phyloP scores from a whole-genome alignment of 2,888 invertebrate genomes.

The Gandaritis pyraliata region DNA sequence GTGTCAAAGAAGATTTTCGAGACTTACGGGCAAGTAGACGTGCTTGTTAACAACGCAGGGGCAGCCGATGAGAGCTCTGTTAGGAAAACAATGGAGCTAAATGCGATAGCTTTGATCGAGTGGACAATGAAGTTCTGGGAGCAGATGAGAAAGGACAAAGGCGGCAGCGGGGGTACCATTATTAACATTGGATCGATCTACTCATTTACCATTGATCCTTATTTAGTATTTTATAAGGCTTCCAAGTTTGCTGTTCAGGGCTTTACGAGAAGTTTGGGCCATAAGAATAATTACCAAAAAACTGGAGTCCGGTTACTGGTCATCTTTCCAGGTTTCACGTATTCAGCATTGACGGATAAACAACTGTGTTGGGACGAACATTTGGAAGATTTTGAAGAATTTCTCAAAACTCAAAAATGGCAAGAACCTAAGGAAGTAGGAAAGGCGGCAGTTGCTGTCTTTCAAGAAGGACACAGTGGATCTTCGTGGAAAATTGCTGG shows the following conservation, averaged over 20 bases:
- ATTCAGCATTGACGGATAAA: constrained; percentile 14
- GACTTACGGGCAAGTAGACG: constrained; percentile 58
- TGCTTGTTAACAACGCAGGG: constrained; percentile 69
- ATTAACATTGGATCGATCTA: constrained; percentile 85
- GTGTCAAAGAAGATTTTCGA: constrained; percentile 54
- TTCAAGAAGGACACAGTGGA: constrained; percentile 61
- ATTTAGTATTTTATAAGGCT: constrained; percentile 81
- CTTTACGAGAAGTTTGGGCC: constrained; percentile 68
- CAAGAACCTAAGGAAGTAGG: constrained; percentile 28
- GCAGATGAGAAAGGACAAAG: constrained; percentile 79
- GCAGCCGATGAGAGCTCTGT: constrained; percentile 45
- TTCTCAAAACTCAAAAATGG: constrained; percentile 17
- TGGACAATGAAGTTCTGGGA: constrained; percentile 69
- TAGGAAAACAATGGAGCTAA: constrained; percentile 53
- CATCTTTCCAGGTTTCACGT: constrained; percentile 43
- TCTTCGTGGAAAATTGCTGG: constrained; percentile 74
- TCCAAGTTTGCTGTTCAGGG: constrained; percentile 82
- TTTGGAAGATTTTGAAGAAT: constrained; percentile 14
- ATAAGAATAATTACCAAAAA: constrained; percentile 62
- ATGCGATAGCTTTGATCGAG: constrained; percentile 52
- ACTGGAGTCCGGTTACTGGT: constrained; percentile 74
- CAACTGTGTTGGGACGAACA: constrained; percentile 33
- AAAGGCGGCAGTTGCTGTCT: constrained; percentile 30
- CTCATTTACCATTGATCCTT: constrained; percentile 74
- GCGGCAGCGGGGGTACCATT: constrained; percentile 84